Conservation (phyloP, 2,888 invertebrate species). For the Octodonta nipae region DNA sequence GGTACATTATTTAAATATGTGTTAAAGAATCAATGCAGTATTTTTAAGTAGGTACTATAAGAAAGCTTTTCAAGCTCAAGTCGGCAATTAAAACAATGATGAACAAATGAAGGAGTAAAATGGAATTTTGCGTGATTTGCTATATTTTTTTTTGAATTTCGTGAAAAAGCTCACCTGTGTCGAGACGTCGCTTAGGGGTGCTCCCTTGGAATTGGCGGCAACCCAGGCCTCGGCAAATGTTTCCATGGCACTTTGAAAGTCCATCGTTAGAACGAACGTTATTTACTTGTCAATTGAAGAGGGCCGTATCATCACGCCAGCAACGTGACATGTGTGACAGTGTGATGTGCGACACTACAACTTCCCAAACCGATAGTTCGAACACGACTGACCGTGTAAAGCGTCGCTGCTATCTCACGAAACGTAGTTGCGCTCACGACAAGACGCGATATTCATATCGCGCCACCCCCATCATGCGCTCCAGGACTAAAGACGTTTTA, state of each 20-base stretch:
- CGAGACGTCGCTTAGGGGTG: conserved; percentile 43
- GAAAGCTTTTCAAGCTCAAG: too few species aligned
- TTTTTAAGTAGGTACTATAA: too few species aligned
- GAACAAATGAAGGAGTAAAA: too few species aligned
- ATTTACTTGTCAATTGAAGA: background rate
- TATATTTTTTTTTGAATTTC: too few species aligned
- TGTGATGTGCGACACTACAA: conserved; percentile 3
- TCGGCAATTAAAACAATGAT: too few species aligned
- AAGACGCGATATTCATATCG: conserved; percentile 20
- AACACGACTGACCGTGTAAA: conserved; percentile 6
- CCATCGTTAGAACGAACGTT: conserved; percentile 47
- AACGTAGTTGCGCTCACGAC: conserved; percentile 1
- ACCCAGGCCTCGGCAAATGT: conserved; percentile 96
- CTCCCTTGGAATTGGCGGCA: conserved; percentile 70
- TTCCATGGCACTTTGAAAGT: conserved; percentile 98
- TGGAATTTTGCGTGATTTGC: too few species aligned
- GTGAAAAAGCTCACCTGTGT: conserved; percentile 54
- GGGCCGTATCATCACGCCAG: too few species aligned
- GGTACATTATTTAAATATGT: too few species aligned
- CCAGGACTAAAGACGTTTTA: conserved; percentile 27
- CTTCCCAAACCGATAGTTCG: conserved; percentile 5
- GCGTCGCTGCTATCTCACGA: too few species aligned
- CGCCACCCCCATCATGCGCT: conserved; percentile 33
- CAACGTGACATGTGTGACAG: conserved; percentile 25
- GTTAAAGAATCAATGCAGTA: too few species aligned